A percentile compares a stretch with the other conserved stretches of the same genome.
These are phyloP conservation scores for Ptilorrhoa leucosticta DNA, from an alignment of 2,113 vertebrate species.

Conservation along the genomic window DNA sequence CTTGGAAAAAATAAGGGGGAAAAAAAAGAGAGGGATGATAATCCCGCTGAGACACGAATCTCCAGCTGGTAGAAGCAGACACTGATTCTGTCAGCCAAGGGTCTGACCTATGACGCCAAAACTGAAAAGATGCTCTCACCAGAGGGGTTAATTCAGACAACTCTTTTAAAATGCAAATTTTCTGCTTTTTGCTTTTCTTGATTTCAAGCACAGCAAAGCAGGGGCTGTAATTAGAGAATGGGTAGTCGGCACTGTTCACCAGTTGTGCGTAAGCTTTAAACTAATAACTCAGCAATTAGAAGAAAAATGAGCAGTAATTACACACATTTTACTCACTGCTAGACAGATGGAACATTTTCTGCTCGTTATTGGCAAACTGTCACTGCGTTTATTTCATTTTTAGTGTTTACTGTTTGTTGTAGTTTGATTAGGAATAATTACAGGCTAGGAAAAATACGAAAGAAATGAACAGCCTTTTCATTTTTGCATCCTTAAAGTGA, in stretches of 20 bases:
- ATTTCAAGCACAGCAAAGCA: conserved; percentile 47
- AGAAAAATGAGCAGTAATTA: conserved; percentile 84
- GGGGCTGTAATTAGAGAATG: conserved; percentile 66
- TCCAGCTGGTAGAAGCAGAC: not conserved
- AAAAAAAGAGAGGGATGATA: not conserved
- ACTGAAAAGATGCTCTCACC: not conserved
- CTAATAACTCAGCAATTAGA: conserved; percentile 83
- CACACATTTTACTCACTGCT: conserved; percentile 74
- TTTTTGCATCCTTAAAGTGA: conserved; percentile 51
- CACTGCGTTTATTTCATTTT: conserved; percentile 76
- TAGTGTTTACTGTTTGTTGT: conserved; percentile 79
- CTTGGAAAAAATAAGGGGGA: not conserved
- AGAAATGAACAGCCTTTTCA: conserved; percentile 55
- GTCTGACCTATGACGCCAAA: not conserved
- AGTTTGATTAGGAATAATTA: conserved; percentile 80
- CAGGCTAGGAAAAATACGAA: conserved; percentile 71
- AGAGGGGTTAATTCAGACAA: conserved; percentile 39
- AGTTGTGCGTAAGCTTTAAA: conserved; percentile 75
- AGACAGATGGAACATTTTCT: conserved; percentile 79
- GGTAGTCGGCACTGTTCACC: conserved; percentile 66
- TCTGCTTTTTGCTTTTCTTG: conserved; percentile 23
- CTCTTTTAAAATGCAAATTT: conserved; percentile 35
- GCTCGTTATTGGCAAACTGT: conserved; percentile 77
- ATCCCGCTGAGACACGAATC: not conserved
- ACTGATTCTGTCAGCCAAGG: not conserved